Percentiles rank a stretch among this genome's conserved stretches.
These are phyloP conservation scores for Xanthorhoe designata DNA, from an alignment of 2,888 invertebrate species.

Conservation along the genomic window DNA sequence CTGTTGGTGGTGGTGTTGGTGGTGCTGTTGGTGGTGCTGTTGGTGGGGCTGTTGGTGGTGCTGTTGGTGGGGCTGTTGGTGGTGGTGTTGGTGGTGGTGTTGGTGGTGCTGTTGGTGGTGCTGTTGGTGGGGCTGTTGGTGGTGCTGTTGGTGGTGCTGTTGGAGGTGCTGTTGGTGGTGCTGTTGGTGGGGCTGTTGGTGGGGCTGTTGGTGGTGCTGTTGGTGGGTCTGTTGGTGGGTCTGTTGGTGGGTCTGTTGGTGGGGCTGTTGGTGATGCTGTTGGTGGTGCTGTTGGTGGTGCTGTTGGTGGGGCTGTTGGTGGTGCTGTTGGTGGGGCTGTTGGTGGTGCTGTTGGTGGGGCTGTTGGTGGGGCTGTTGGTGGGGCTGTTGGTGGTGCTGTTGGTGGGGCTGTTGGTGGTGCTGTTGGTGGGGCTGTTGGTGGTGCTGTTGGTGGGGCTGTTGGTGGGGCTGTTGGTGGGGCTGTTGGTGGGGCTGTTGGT, in stretches of 20 bases:
- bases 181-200: background rate
- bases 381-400: background rate
- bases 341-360: background rate
- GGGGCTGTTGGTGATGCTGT: constrained; percentile 3
- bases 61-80: constrained; percentile 7
- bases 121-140: background rate
- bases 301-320: constrained; percentile 4
- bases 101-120: background rate
- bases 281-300: background rate
- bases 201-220: constrained; percentile 7
- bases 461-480: constrained; percentile 3
- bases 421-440: background rate
- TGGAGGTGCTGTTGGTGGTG: constrained; percentile 1
- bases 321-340: background rate
- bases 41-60: background rate
- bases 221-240: background rate
- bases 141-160: constrained; percentile 10
- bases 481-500: background rate
- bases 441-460: background rate
- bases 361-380: background rate
- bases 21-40: constrained; percentile 4
- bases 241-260: background rate
- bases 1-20: constrained; percentile 8
- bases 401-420: background rate
- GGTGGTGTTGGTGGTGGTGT: background rate